Evolutionary conservation across 2,888 invertebrate genomes (phyloP), one percentile per base, ranked within the genome.

Genomic region (Thalpophila matura): DNA sequence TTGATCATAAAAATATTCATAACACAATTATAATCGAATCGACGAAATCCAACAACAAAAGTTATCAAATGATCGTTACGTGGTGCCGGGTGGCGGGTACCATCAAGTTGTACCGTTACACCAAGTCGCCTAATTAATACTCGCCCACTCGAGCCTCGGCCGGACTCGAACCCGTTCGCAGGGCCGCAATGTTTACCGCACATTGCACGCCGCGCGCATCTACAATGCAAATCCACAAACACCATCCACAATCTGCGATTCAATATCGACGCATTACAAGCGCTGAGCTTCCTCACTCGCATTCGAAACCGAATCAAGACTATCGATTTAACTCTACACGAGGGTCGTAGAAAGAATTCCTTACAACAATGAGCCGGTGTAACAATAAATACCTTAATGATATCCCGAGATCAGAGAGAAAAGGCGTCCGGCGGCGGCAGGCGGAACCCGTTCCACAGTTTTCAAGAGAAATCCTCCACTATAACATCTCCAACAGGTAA

Each of bases 361-460:
- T 91, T 93, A 93, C 89, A 94, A 94, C 95, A 94, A 95, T 94
- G 92, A 93, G 88, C 89, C 91, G 91, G 92, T 93, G 93, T 94
- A 91, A 95, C 95, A 94, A 94, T 94, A 95, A 94, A 95, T 95
- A 95, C 95, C 95, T 94, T 94, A 94, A 94, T 95, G 95, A 94
- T 95, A 95, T 94, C 95, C 94, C 90, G 89, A 91, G 94, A 93
- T 90, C 91, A 86, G 89, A 91, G 89, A 88, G 92, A 90, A 91
- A 91, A 92, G 89, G 93, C 95, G 94, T 92, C 93, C 91, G 90
- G 87, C 88, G 83, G 81, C 89, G 83, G 89, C 89, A 89, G 88
- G 88, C 89, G 87, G 86, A 83, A 89, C 90, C 90, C 92, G 90
- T 89, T 89, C 90, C 88, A 92, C 90, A 88, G 86, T 93, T 88